Conservation (phyloP, 2,797 vertebrate genomes). For the Hypotaenidia okinawae region DNA sequence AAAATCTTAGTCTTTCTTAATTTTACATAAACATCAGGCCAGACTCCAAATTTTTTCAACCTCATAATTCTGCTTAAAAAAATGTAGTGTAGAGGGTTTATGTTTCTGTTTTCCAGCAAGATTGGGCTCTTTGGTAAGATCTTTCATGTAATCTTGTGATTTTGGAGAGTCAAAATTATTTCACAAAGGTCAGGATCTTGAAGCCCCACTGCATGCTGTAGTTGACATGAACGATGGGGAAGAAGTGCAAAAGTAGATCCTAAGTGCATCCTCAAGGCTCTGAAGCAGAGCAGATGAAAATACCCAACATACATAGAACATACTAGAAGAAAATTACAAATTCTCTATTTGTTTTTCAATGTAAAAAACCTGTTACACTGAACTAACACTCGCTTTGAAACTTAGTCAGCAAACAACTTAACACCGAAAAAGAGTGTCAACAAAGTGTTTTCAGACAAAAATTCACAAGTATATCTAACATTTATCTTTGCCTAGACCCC, state of each 20-base stretch:
- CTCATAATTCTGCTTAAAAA: background rate
- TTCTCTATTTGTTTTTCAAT: background rate
- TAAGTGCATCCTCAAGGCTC: background rate
- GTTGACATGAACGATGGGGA: fast-evolving
- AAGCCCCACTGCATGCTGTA: background rate
- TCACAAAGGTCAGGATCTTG: background rate
- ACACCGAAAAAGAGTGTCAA: background rate
- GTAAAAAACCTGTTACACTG: background rate
- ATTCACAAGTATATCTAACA: background rate
- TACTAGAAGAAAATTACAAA: background rate
- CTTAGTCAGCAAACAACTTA: background rate
- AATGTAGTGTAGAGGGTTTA: background rate
- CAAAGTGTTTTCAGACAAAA: background rate
- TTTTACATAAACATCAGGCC: background rate
- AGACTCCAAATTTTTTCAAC: background rate
- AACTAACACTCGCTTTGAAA: background rate
- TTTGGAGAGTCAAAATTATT: background rate
- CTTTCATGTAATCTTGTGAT: background rate
- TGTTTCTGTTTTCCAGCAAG: background rate
- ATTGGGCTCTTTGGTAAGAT: background rate
- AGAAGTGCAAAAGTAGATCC: background rate
- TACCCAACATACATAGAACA: background rate
- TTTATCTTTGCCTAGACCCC: background rate
- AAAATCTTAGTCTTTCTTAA: background rate
- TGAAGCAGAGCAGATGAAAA: background rate